Evolutionary conservation across 2,888 invertebrate genomes (phyloP).

Genomic region (Megamerina dolium): DNA sequence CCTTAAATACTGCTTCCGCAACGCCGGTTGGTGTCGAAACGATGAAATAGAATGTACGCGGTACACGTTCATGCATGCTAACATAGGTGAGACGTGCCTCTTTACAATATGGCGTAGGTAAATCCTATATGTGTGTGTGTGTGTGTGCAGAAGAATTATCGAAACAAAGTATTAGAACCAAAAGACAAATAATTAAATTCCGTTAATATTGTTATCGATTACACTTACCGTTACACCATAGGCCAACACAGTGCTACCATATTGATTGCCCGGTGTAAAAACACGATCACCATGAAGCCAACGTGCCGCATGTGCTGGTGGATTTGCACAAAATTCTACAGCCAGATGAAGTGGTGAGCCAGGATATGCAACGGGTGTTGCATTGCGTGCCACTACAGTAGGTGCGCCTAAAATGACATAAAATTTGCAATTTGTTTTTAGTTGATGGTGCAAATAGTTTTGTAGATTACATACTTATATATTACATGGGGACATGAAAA

Average conservation of each 20-base stretch:
- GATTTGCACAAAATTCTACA: constrained; percentile 74
- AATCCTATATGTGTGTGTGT: constrained; percentile 39
- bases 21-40: constrained; percentile 49
- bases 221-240: constrained; percentile 48
- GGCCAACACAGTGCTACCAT: constrained; percentile 48
- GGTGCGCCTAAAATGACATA: constrained; percentile 56
- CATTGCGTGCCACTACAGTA: constrained; percentile 59
- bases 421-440: too few relatives aligned
- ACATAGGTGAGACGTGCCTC: constrained; percentile 50
- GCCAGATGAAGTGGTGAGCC: constrained; percentile 63
- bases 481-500: too few relatives aligned
- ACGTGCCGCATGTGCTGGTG: constrained; percentile 52
- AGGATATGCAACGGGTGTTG: constrained; percentile 62
- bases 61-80: constrained; percentile 50
- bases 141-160: too few relatives aligned
- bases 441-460: too few relatives aligned
- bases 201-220: neutral
- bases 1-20: constrained; percentile 47
- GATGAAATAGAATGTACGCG: constrained; percentile 48
- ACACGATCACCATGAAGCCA: constrained; percentile 50
- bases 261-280: constrained; percentile 50
- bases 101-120: constrained; percentile 49
- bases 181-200: neutral
- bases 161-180: too few relatives aligned
- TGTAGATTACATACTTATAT: neutral